A percentile compares a stretch with the other conserved stretches of the same genome.
phyloP scores from a whole-genome alignment of 2,888 invertebrate species.

The Drosophila limbata region DNA sequence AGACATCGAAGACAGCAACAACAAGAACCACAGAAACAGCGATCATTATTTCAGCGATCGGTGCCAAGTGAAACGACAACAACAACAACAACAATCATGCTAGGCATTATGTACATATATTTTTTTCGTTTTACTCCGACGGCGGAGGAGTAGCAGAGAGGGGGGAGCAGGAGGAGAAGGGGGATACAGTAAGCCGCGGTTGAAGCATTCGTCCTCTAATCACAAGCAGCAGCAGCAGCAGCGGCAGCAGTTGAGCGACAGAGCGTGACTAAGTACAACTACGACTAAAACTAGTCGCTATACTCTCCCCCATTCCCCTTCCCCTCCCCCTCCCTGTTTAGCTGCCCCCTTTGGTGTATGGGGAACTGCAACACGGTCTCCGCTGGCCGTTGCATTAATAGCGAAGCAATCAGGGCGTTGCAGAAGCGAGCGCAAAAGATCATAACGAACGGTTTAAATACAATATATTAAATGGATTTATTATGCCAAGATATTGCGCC shows the following conservation, averaged over 20 bases:
- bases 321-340: background rate
- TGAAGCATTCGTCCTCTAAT: slow-evolving; percentile 72
- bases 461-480: slow-evolving; percentile 81
- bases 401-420: slow-evolving; percentile 79
- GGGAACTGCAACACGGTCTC: slow-evolving; percentile 44
- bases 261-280: slow-evolving; percentile 79
- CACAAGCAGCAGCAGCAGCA: slow-evolving; percentile 50
- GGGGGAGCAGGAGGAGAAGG: background rate
- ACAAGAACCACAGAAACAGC: slow-evolving; percentile 5
- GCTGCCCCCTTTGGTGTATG: slow-evolving; percentile 1
- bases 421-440: slow-evolving; percentile 75
- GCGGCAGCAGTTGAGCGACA: slow-evolving; percentile 37
- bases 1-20: slow-evolving; percentile 29
- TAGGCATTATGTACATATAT: slow-evolving; percentile 42
- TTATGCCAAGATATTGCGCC: slow-evolving; percentile 77
- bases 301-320: slow-evolving; percentile 1
- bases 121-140: background rate
- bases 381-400: slow-evolving; percentile 73
- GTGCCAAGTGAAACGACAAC: slow-evolving; percentile 46
- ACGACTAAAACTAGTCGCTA: slow-evolving; percentile 31
- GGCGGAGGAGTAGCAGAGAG: background rate
- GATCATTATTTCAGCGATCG: slow-evolving; percentile 49
- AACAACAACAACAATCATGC: slow-evolving; percentile 33
- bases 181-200: slow-evolving; percentile 43
- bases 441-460: slow-evolving; percentile 81